phyloP scores from a whole-genome alignment of 2,888 invertebrate genomes.

The Ethmia dodecea region DNA sequence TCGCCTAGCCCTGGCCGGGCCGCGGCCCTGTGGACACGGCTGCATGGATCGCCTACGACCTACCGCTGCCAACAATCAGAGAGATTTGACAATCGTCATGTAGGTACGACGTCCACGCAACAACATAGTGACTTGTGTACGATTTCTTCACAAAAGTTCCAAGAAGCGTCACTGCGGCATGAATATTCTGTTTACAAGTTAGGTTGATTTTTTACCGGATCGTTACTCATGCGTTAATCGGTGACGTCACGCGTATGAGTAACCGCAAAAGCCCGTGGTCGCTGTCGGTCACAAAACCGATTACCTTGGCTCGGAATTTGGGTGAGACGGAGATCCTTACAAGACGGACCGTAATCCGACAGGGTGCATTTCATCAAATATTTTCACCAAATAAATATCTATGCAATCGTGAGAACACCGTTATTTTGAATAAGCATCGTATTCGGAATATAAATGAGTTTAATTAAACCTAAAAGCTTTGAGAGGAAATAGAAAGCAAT shows the following conservation, averaged over 20 bases:
- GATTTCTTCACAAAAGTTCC: conserved; percentile 33
- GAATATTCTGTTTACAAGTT: conserved; percentile 16
- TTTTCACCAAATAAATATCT: conserved; percentile 3
- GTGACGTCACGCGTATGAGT: conserved; percentile 67
- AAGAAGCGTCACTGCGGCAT: conserved; percentile 12
- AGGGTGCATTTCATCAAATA: conserved; percentile 9
- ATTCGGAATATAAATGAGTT: conserved; percentile 11
- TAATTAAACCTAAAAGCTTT: conserved; percentile 24
- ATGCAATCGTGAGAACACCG: conserved; percentile 2
- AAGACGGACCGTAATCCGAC: conserved; percentile 19
- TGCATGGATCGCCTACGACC: conserved; percentile 10
- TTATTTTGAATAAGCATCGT: conserved; percentile 15
- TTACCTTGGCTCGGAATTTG: conserved; percentile 41
- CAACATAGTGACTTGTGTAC: conserved; percentile 22
- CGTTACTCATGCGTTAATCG: conserved; percentile 62
- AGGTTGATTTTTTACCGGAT: conserved; percentile 44
- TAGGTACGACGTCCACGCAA: too few species aligned
- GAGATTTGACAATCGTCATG: conserved; percentile 17
- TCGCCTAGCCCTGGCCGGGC: conserved; percentile 16
- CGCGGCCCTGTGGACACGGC: background rate
- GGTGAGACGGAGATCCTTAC: conserved; percentile 41
- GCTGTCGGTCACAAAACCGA: conserved; percentile 41
- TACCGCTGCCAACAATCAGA: conserved; percentile 18
- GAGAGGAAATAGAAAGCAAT: conserved; percentile 18
- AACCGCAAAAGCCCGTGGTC: conserved; percentile 44